Evolutionary conservation across 2,797 vertebrate species (phyloP), one percentile per base, ranked within the genome.

Genomic region (Myotis pilosus): DNA sequence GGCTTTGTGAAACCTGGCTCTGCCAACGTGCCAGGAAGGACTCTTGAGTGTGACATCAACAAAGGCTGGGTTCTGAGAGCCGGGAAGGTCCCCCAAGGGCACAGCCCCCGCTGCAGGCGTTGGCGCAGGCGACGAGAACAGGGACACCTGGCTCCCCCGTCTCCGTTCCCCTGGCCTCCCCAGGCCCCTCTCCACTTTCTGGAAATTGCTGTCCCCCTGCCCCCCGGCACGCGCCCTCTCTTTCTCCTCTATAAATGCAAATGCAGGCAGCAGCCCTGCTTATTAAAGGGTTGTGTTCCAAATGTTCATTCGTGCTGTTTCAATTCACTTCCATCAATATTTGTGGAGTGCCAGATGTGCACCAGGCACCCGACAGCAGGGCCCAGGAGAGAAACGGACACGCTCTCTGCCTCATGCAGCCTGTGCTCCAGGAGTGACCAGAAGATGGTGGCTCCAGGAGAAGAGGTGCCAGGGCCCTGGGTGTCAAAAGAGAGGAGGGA

Each of bases 41-140:
- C 72, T 74, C 47, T 2, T 74, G 93, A 91, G 85, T 92, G 38
- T 95, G 94, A 96, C 95, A 71, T 90, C 94, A 81, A 92, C 71
- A 25, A 86, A 92, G 75, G 66, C 78, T 28, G 2, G 41, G 82
- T 41, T 38, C 30, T 60, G 60, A 28, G 12, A 75, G 80, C 80
- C 0, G 94, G 92, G 95, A 96, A 93, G 96, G 96, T 92, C 86
- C 96, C 66, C 95, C 89, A 96, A 96, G 97, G 96, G 87, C 95
- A 96, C 1, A 64, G 92, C 55, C 49, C 1, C 0, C 1, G 60
- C 28, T 8, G 17, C 9, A 55, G 87, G 71, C 68, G 0, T 2
- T n/a, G 68, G 44, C 30, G 22, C 33, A 60, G 76, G 44, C 6
- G 9, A 30, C 41, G 68, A 57, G 89, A 88, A 89, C 36, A 20